Conservation (phyloP, 2,113 vertebrate species). For the Peromyscus leucopus region DNA sequence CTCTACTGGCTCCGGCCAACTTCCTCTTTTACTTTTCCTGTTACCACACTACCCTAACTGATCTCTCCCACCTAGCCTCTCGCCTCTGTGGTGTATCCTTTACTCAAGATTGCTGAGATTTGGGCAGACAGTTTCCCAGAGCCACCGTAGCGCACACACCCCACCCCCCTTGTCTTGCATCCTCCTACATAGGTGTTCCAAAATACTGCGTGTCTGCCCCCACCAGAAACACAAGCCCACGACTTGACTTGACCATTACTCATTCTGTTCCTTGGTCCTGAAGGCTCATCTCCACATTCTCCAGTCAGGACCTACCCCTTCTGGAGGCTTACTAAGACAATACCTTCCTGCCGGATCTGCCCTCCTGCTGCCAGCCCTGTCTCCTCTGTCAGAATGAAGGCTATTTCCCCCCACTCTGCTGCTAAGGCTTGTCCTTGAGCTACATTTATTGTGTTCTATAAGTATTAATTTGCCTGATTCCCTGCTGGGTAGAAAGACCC, state of each 20-base stretch:
- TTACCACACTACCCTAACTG: not conserved
- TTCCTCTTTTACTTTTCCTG: not conserved
- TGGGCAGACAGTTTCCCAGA: not conserved
- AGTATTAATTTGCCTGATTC: conserved; percentile 48
- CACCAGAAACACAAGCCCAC: not conserved
- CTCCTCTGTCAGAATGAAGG: not conserved
- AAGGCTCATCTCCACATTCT: not conserved
- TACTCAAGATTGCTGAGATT: not conserved
- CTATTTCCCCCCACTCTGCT: not conserved
- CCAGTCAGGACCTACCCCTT: not conserved
- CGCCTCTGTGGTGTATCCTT: not conserved
- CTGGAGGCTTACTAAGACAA: not conserved
- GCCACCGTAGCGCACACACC: not conserved
- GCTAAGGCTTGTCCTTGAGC: not conserved
- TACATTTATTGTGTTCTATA: conserved; percentile 14
- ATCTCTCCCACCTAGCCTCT: not conserved
- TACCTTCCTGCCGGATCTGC: not conserved
- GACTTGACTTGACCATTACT: not conserved
- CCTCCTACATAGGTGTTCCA: not conserved
- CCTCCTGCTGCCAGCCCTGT: not conserved
- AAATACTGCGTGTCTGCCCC: not conserved
- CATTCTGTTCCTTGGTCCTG: not conserved
- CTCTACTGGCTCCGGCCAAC: not conserved
- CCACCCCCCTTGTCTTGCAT: not conserved
- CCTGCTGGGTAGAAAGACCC: conserved; percentile 38